Conservation (phyloP, 2,113 vertebrate species). For the Megaleporinus macrocephalus region DNA sequence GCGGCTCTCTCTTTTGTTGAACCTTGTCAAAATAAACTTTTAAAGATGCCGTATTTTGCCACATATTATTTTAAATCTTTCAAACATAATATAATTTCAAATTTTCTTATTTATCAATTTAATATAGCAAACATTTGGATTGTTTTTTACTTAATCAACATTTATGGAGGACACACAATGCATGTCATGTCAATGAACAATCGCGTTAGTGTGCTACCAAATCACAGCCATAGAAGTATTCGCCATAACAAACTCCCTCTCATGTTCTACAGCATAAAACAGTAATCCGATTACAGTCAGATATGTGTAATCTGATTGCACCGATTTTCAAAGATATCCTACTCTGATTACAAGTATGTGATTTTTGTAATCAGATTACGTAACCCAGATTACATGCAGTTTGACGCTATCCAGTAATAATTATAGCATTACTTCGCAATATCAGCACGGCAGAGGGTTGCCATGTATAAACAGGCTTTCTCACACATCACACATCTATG, state of each 20-base stretch:
- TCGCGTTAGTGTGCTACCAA: too few relatives aligned
- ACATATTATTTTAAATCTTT: too few relatives aligned
- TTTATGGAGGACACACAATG: too few relatives aligned
- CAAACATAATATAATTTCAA: too few relatives aligned
- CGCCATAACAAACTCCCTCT: background rate
- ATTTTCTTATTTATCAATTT: too few relatives aligned
- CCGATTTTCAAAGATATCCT: background rate
- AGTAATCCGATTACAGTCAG: background rate
- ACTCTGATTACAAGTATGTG: background rate
- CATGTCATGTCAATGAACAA: too few relatives aligned
- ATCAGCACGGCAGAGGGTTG: background rate
- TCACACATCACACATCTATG: too few relatives aligned
- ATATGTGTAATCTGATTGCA: background rate
- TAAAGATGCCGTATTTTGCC: too few relatives aligned
- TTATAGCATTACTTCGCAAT: background rate
- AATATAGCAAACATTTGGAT: too few relatives aligned
- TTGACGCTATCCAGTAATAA: background rate
- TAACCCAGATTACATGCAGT: background rate
- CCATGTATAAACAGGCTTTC: background rate
- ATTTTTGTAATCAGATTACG: background rate
- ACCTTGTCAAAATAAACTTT: too few relatives aligned
- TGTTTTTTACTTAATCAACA: too few relatives aligned
- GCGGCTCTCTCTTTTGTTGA: too few relatives aligned
- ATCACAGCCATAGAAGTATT: background rate
- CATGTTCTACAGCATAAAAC: background rate